Evolutionary conservation across 2,888 invertebrate genomes (phyloP), one percentile per base, ranked within the genome.

Genomic region (Epistrophe eligans): DNA sequence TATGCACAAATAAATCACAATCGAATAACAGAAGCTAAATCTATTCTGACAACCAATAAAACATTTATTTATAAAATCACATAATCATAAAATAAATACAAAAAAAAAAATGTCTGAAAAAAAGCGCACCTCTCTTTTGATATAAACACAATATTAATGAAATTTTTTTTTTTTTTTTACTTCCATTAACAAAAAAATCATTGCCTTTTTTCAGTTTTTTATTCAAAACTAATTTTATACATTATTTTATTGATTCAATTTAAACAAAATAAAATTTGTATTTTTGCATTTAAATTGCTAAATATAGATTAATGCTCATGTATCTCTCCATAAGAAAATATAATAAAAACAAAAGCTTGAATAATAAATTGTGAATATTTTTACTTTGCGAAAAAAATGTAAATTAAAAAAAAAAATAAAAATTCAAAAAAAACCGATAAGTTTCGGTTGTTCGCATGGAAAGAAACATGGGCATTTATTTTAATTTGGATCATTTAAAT

Each of bases 41-140:
- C 8, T 70, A 52, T 70, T 40, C 70, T 40, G 40, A 43, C 70
- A 70, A 40, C 28, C n/a, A 55, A 70, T 70, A 70, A 70, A 70
- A 70, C 40, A 55, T 70, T 70, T 70, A 70, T 70, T 70, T 28
- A 28, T 40, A 28, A 50, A 70, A 28, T 40, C 70, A 70, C 50
- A 52, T 24, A 52, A 40, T 24, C 24, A 28, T 38, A 55, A 70
- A 67, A 50, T 11, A 17, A 17, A 35, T 6, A 35, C 2, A 17
- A 11, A 7, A 5, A 35, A 11, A 19, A 19, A 17, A 57, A 10
- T 57, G 2, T 11, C 10, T 57, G 2, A 55, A 24, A 19, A 60
- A 24, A 38, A 60, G 5, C 17, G 13, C 17, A 17, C 11, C 38
- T 17, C 7, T 32, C 10, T 38, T 19, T 38, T 13, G 40, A 1